Evolutionary conservation across 2,888 invertebrate species (phyloP), one percentile per base, ranked within the genome.

Genomic region (Aricia artaxerxes): DNA sequence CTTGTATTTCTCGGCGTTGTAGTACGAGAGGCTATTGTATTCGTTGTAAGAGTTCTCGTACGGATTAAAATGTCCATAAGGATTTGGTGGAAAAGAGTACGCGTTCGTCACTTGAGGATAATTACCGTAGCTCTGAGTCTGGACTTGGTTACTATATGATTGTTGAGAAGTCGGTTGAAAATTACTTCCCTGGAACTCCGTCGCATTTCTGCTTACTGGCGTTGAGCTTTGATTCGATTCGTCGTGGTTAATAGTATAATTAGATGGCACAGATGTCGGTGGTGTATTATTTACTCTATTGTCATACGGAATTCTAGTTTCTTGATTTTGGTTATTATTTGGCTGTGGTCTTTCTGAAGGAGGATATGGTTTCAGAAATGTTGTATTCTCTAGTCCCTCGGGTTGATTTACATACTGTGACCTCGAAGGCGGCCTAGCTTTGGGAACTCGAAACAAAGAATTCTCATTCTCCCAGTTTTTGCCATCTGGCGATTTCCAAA

Each of bases 311-410:
- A 88, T 92, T 83, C 94, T 89, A 79, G 93, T 91, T 77, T 94
- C 95, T 81, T 92, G 94, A 1, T 92, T 91, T 75, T 75, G 76
- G 35, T 35, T 57, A 83, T 93, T 91, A 80, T 86, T 90, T 38
- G 91, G 81, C 79, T 91, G 89, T 6, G 92, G 90, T 83, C 91
- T 89, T 64, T 95, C 95, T 4, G 93, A 91, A 4, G 96, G 96
- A 72, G 96, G 96, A 82, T 95, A 96, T 0, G 96, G 96, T 86
- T 96, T 96, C 24, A 96, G 86, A 86, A 96, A 96, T 7, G 96
- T 96, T 7, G 95, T 93, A 81, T 93, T 92, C 83, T 94, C 95
- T 73, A 92, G 79, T 16, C 91, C 87, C 78, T 95, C 94, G 0
- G 90, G 88, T 40, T 95, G 93, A 83, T 94, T 93, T 11, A 91